Conservation (phyloP, 1,140 invertebrate species). For the Heliconius melpomene region DNA sequence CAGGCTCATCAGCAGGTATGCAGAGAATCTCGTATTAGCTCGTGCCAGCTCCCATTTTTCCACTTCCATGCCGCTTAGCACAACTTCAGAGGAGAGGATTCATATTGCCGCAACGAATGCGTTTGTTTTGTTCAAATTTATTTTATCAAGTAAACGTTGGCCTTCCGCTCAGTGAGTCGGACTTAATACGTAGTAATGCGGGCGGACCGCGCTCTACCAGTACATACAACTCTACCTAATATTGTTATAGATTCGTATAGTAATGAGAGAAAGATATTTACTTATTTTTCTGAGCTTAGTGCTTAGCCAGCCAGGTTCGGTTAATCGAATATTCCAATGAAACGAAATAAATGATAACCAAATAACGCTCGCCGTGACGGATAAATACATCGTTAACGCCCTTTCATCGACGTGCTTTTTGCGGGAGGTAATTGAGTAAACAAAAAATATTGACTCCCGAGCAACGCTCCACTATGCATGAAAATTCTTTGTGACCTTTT, state of each 20-base stretch:
- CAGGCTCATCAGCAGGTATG: slow-evolving; percentile 60
- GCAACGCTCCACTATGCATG: slow-evolving; percentile 18
- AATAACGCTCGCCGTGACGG: slow-evolving; percentile 34
- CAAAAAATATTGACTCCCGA: slow-evolving; percentile 29
- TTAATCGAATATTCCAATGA: slow-evolving; percentile 50
- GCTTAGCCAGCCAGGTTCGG: slow-evolving; percentile 22
- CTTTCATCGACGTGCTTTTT: slow-evolving; percentile 39
- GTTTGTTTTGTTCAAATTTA: slow-evolving; percentile 80
- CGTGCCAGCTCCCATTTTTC: slow-evolving; percentile 66
- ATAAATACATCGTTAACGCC: slow-evolving; percentile 35
- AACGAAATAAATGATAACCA: slow-evolving; percentile 44
- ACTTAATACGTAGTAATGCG: slow-evolving; percentile 70
- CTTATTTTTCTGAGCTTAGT: slow-evolving; percentile 60
- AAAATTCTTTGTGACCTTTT: slow-evolving; percentile 11
- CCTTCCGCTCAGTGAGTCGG: slow-evolving; percentile 67
- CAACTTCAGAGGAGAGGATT: slow-evolving; percentile 78
- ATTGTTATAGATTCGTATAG: slow-evolving; percentile 50
- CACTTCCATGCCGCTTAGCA: slow-evolving; percentile 77
- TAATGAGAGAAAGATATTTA: slow-evolving; percentile 72
- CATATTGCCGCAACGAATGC: slow-evolving; percentile 76
- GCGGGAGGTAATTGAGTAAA: slow-evolving; percentile 41
- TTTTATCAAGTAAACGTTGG: slow-evolving; percentile 79
- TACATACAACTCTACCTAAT: slow-evolving; percentile 39
- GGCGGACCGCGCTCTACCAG: slow-evolving; percentile 48
- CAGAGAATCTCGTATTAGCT: slow-evolving; percentile 76